Evolutionary conservation across 1,140 invertebrate species (phyloP), one percentile per base, ranked within the genome.

Genomic region (Manduca sexta): DNA sequence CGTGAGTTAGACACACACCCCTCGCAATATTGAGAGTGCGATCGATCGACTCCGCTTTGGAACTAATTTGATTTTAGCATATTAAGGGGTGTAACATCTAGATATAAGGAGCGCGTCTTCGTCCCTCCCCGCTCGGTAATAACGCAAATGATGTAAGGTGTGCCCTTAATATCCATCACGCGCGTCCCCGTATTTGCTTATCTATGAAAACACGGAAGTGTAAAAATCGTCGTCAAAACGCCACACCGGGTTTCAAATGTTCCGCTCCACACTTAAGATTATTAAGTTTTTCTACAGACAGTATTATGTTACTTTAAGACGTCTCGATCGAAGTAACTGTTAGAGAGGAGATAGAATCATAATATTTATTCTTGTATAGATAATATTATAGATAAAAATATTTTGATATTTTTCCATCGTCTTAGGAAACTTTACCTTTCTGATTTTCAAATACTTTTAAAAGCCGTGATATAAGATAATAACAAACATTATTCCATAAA

Each of bases 41-140:
- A 83, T 78, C 53, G 53, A 77, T 78, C 80, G 74, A 80, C 78
- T 80, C 74, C 72, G 66, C 69, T 61, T 82, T 69, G 69, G 62
- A 82, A 84, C 78, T 84, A 84, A 84, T 84, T 84, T 84, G 81
- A 82, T 84, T 84, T 84, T 82, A 84, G 78, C 81, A 84, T 84
- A 82, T 84, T 84, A 84, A 82, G 65, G 66, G 60, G 64, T 55
- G 72, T 69, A 64, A 67, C 54, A 74, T 76, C 64, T 72, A 77
- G 74, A 76, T 77, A 65, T 80, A 77, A 84, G 81, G 68, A 77
- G 68, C 65, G 65, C 75, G 72, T 82, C 76, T 82, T 82, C 69
- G 37, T 52, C 47, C 56, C 64, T 64, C 74, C 66, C 71, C 67
- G 72, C 53, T 59, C 46, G 53, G 71, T 82, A 82, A 84, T 82